Conservation (phyloP, 2,113 vertebrate species). For the Datnioides undecimradiatus region DNA sequence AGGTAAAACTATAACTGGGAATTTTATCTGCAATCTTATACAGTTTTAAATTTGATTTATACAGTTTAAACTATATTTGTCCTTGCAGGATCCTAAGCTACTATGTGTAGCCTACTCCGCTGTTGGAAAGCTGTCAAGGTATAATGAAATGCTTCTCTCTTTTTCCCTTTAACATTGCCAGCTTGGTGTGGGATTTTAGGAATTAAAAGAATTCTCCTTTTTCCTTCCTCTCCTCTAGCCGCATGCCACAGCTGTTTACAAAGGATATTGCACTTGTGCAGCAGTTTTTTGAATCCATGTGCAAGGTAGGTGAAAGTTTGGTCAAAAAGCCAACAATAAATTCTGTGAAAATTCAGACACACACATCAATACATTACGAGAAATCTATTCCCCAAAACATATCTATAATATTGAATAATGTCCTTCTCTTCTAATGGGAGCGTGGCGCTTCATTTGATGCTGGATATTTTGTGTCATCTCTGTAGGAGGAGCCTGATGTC, state of each 20-base stretch:
- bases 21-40: background rate
- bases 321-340: background rate
- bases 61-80: constrained; percentile 2
- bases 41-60: background rate
- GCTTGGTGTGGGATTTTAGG: background rate
- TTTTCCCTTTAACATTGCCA: background rate
- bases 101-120: constrained; percentile 97
- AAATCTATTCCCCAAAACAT: too few relatives aligned
- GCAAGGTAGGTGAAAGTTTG: constrained; percentile 87
- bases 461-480: background rate
- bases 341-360: background rate
- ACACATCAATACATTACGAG: background rate
- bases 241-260: constrained; percentile 98
- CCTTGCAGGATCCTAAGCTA: constrained; percentile 93
- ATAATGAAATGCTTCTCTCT: background rate
- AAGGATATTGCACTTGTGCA: constrained; percentile 98
- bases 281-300: constrained; percentile 98
- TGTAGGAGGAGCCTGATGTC: constrained; percentile 94
- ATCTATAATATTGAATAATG: too few relatives aligned
- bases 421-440: background rate
- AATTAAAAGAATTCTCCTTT: background rate
- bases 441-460: background rate
- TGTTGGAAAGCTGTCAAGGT: constrained; percentile 98
- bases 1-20: constrained; percentile 83
- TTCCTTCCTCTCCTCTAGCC: constrained; percentile 81